phyloP scores from a whole-genome alignment of 2,888 invertebrate species.

The Diplazon laetatorius region DNA sequence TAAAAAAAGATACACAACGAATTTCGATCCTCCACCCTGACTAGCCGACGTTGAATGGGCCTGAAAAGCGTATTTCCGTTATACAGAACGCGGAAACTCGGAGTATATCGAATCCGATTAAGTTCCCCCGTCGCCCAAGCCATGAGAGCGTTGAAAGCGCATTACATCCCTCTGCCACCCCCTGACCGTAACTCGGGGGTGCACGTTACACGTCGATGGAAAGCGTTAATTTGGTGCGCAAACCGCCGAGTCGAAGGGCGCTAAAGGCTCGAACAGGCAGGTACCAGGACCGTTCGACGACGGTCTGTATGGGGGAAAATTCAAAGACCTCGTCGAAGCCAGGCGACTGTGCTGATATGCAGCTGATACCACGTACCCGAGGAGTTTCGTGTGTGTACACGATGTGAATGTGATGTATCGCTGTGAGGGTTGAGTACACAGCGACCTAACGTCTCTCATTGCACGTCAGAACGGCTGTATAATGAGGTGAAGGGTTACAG shows the following conservation, averaged over 20 bases:
- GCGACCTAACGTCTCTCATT: neutral
- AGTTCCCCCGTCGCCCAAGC: neutral
- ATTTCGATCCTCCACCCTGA: no score
- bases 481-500: slow-evolving; percentile 22
- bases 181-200: no score
- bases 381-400: neutral
- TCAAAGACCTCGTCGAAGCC: neutral
- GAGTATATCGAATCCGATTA: slow-evolving; percentile 27
- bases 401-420: neutral
- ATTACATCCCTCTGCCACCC: no score
- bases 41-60: no score
- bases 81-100: no score
- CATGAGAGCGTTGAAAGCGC: neutral
- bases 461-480: neutral
- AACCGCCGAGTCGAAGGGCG: neutral
- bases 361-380: neutral
- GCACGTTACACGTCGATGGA: neutral
- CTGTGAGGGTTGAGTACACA: slow-evolving; percentile 7
- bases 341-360: neutral
- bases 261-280: neutral
- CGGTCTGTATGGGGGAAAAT: neutral
- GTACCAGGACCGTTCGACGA: no score
- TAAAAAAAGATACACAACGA: no score
- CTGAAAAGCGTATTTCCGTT: no score
- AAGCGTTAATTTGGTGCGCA: slow-evolving; percentile 13